These are phyloP conservation scores for Andrena bicolor DNA, from an alignment of 2,888 invertebrate species.

Conservation along the genomic window DNA sequence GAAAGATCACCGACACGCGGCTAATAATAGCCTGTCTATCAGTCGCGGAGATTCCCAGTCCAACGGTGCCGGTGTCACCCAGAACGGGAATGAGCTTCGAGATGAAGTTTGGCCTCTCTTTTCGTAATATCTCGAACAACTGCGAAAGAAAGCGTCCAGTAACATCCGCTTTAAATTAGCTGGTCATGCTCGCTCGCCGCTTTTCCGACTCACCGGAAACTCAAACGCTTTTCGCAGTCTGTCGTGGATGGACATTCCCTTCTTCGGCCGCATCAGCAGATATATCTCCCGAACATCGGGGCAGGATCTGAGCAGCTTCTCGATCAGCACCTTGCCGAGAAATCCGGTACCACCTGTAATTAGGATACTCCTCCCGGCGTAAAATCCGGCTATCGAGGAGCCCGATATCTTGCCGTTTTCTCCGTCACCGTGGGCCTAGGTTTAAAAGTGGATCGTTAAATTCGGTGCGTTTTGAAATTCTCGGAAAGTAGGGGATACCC, in stretches of 20 bases:
- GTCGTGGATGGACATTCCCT: slow-evolving; percentile 88
- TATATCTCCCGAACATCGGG: slow-evolving; percentile 91
- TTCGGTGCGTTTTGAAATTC: not conserved
- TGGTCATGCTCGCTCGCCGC: not conserved
- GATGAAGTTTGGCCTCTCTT: slow-evolving; percentile 86
- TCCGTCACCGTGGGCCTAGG: not conserved
- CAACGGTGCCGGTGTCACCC: slow-evolving; percentile 87
- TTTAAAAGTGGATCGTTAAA: not conserved
- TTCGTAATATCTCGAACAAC: slow-evolving; percentile 88
- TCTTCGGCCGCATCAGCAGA: slow-evolving; percentile 91
- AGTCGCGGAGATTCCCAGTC: slow-evolving; percentile 86
- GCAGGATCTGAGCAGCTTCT: slow-evolving; percentile 94
- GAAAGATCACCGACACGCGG: slow-evolving; percentile 88
- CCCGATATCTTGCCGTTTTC: not conserved
- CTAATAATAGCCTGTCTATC: slow-evolving; percentile 85
- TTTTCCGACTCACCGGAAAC: slow-evolving; percentile 83
- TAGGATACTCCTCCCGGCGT: slow-evolving; percentile 89
- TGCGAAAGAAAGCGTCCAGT: slow-evolving; percentile 76
- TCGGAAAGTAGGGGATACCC: not conserved
- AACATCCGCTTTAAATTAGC: not conserved
- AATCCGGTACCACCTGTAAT: slow-evolving; percentile 96
- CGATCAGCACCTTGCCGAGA: slow-evolving; percentile 95
- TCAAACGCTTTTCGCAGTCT: slow-evolving; percentile 88
- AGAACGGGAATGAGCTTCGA: slow-evolving; percentile 89
- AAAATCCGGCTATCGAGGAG: slow-evolving; percentile 88